Base-by-base conservation (phyloP, 2,797 vertebrate genomes). In the Falco biarmicus region DNA sequence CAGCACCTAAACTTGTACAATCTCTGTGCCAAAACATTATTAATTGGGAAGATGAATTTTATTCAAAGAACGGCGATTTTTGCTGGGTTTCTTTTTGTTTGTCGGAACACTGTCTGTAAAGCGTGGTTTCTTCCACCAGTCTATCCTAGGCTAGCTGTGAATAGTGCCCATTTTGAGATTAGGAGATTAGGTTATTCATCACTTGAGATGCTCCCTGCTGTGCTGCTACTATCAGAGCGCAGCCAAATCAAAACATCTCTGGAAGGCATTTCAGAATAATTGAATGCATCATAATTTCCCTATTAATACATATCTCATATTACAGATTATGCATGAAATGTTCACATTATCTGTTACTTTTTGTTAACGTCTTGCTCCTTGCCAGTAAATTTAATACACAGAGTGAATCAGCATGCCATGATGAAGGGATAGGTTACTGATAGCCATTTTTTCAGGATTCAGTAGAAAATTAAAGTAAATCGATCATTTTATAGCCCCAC, bases 111-210 rank as follows among this genome's bases (percentile, higher is more conserved):
- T 41, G 95, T 76, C 89, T 97, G 93, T 47, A 95, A 94, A 97
- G 97, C 65, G 32, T 63, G 75, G 90, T 69, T 97, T 96, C 97
- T 97, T 97, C 94, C 96, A 96, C 95, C 92, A 96, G 95, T 97
- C 97, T 98, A 93, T 98, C 98, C 94, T 93, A 76, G 97, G 97
- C 98, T 98, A 97, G 98, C 98, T 98, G 98, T 98, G 98, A 98
- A 98, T 93, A 97, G 98, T 98, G 98, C 98, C 98, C 98, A 98
- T 99, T 98, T 98, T 98, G 98, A 99, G 99, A 99, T 99, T 99
- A 99, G 99, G 98, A 99, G 99, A 99, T 99, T 99, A 99, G 99
- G 98, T 98, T 98, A 98, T 98, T 99, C 99, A 99, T 99, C 99
- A 99, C 98, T 99, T 98, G 98, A 98, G 98, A 98, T 98, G 98